phyloP scores from a whole-genome alignment of 2,797 vertebrate species.

The Catamblyrhynchus diadema region DNA sequence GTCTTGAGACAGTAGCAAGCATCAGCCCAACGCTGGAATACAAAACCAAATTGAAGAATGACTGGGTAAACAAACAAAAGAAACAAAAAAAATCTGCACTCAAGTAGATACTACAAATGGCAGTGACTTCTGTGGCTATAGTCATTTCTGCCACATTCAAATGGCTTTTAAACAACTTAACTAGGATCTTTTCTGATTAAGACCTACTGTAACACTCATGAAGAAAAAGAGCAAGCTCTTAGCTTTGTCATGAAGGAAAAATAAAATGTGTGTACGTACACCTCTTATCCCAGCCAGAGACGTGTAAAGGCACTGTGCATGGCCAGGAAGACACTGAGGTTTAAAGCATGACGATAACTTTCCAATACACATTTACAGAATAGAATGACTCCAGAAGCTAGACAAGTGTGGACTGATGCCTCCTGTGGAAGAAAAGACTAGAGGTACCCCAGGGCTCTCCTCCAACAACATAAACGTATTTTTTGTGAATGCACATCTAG shows the following conservation, averaged over 20 bases:
- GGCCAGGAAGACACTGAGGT: neutral
- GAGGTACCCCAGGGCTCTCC: neutral
- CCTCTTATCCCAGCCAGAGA: neutral
- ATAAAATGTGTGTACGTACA: neutral
- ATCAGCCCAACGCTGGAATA: neutral
- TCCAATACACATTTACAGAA: neutral
- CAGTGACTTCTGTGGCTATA: neutral
- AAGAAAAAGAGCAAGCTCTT: neutral
- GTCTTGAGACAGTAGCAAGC: neutral
- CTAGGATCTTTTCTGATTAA: neutral
- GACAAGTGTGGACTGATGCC: neutral
- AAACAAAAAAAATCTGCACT: neutral
- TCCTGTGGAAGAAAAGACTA: neutral
- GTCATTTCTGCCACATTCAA: neutral
- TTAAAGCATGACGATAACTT: neutral
- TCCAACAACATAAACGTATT: neutral
- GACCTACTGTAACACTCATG: neutral
- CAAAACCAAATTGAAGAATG: neutral
- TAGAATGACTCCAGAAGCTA: neutral
- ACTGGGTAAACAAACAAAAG: neutral
- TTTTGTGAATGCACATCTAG: neutral
- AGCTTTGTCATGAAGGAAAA: neutral
- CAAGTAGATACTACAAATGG: neutral
- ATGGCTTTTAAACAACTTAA: neutral
- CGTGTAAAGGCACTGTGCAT: neutral